Evolutionary conservation across 2,888 invertebrate species (phyloP).

Genomic region (Drosophila infuscata): DNA sequence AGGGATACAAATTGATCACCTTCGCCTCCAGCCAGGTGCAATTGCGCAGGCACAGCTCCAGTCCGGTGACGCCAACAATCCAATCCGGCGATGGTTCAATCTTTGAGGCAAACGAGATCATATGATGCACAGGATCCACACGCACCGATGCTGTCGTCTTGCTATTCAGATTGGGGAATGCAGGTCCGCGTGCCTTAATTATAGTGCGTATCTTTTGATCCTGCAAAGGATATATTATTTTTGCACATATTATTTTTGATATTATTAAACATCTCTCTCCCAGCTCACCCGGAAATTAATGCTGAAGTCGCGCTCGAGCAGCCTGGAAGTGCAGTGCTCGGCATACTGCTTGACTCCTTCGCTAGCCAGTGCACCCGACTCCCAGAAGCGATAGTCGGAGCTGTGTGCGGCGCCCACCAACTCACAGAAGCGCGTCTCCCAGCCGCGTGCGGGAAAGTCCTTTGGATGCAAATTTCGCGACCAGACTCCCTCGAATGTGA

Average conservation of each 20-base stretch:
- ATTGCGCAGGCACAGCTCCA: conserved; percentile 95
- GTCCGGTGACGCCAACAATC: conserved; percentile 96
- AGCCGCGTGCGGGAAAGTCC: conserved; percentile 95
- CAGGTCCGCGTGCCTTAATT: conserved; percentile 96
- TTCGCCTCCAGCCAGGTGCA: conserved; percentile 95
- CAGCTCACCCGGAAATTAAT: conserved; percentile 86
- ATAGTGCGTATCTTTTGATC: conserved; percentile 94
- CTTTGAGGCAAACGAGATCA: conserved; percentile 97
- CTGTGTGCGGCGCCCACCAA: conserved; percentile 97
- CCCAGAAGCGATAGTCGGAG: conserved; percentile 95
- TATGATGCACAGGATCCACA: conserved; percentile 95
- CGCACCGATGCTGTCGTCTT: conserved; percentile 94
- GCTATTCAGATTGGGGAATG: conserved; percentile 93
- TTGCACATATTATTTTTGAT: not conserved
- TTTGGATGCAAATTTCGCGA: conserved; percentile 97
- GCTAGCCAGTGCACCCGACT: conserved; percentile 93
- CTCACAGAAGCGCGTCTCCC: conserved; percentile 97
- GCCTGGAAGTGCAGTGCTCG: conserved; percentile 95
- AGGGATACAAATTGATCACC: conserved; percentile 95
- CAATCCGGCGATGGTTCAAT: conserved; percentile 99
- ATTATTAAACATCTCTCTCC: accelerated
- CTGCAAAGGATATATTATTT: conserved; percentile 84
- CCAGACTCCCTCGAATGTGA: conserved; percentile 97
- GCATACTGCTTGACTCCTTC: conserved; percentile 96
- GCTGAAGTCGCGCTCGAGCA: conserved; percentile 96